Evolutionary conservation across 2,888 invertebrate species (phyloP).

Genomic region (Cheiracanthium punctorium): DNA sequence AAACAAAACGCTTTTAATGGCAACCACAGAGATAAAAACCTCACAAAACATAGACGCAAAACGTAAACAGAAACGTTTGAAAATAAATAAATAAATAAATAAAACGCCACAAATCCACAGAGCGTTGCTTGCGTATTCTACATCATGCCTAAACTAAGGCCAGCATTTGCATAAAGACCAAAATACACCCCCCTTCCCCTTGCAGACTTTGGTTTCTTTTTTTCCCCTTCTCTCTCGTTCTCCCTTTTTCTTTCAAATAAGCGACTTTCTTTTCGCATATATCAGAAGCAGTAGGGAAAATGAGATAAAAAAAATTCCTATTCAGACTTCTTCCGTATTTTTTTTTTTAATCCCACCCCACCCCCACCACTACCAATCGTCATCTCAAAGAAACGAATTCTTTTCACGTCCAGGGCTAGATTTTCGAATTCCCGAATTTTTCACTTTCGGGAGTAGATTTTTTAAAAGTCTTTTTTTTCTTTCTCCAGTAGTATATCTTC

Average conservation of each 20-base stretch:
- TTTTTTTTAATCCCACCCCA: background rate
- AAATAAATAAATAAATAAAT: too few relatives aligned
- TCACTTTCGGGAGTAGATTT: constrained; percentile 25
- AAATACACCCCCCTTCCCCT: constrained; percentile 10
- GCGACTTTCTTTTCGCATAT: background rate
- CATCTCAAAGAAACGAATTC: background rate
- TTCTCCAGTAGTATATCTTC: background rate
- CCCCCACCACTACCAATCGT: background rate
- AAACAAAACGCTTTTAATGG: background rate
- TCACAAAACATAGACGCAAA: background rate
- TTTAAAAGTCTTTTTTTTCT: background rate
- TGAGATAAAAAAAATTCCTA: background rate
- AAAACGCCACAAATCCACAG: background rate
- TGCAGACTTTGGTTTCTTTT: constrained; percentile 20
- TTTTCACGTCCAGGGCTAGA: constrained; percentile 5
- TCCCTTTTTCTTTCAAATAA: background rate
- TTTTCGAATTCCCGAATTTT: constrained; percentile 45
- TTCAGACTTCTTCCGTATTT: background rate
- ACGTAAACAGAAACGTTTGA: background rate
- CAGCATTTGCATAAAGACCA: constrained; percentile 52
- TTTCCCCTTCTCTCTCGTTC: background rate
- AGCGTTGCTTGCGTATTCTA: constrained; percentile 43
- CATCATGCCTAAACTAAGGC: constrained; percentile 16
- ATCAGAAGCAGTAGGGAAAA: background rate
- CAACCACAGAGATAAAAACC: background rate